phyloP scores from a whole-genome alignment of 1,140 invertebrate genomes.

The Hycleus phaleratus region DNA sequence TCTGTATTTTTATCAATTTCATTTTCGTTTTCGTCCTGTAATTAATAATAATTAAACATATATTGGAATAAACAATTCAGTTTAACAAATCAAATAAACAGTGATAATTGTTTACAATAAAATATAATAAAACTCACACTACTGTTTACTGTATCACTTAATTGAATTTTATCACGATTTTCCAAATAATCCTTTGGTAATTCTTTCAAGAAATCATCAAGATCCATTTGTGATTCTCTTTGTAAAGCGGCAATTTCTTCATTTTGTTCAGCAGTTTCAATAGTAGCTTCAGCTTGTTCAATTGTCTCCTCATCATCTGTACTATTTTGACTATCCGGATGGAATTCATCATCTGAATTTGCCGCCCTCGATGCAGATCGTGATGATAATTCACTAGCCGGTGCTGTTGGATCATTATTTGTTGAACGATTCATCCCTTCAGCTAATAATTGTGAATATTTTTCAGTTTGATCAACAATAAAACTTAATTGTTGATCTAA shows the following conservation, averaged over 20 bases:
- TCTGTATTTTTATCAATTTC: conserved; percentile 16
- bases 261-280: conserved; percentile 50
- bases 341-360: conserved; percentile 66
- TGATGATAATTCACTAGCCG: conserved; percentile 36
- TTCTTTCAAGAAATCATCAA: conserved; percentile 75
- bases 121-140: background rate
- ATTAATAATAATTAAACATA: background rate
- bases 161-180: conserved; percentile 53
- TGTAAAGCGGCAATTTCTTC: conserved; percentile 82
- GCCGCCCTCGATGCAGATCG: conserved; percentile 41
- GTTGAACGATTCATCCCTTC: conserved; percentile 67
- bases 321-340: conserved; percentile 63
- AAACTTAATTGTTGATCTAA: conserved; percentile 96
- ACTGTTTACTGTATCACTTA: conserved; percentile 29
- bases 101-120: background rate
- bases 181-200: conserved; percentile 70
- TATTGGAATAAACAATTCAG: background rate
- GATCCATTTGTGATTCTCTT: conserved; percentile 82
- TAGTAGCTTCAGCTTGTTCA: conserved; percentile 75
- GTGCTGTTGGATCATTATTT: conserved; percentile 29
- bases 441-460: conserved; percentile 86
- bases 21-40: background rate
- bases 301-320: conserved; percentile 95
- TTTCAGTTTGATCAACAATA: conserved; percentile 98
- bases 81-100: background rate